Evolutionary conservation across 1,140 invertebrate species (phyloP).

Genomic region (Saxidomus purpurata): DNA sequence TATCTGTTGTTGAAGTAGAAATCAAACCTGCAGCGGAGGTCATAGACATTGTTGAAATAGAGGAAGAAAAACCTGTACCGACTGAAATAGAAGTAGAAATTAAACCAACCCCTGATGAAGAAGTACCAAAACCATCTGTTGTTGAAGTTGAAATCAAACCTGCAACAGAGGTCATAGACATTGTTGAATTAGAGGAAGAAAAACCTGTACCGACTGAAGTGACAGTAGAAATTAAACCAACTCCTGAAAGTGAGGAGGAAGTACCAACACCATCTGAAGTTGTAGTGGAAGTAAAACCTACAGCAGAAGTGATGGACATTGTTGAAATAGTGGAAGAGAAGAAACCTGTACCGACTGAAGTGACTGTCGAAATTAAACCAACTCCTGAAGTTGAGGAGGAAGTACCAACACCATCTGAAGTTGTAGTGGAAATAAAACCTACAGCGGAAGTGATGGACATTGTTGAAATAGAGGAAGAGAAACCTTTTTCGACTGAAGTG

Average conservation of each 20-base stretch:
- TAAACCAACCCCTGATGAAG: neutral
- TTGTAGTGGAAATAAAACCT: neutral
- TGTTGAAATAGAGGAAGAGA: neutral
- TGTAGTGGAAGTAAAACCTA: neutral
- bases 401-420: neutral
- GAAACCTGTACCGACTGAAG: neutral
- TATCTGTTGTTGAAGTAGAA: neutral
- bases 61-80: slow-evolving; percentile 9
- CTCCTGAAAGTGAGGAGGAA: neutral
- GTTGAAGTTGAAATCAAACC: slow-evolving; percentile 38
- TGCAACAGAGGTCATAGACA: neutral
- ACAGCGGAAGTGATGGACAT: neutral
- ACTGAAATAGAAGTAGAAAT: neutral
- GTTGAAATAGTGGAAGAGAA: neutral
- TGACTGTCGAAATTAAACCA: neutral
- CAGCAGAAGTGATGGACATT: neutral
- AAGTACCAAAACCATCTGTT: neutral
- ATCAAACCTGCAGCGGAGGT: neutral
- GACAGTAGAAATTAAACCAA: slow-evolving; percentile 2
- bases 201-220: neutral
- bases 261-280: neutral
- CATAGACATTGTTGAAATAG: slow-evolving; percentile 2
- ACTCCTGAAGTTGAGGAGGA: neutral
- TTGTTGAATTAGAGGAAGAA: neutral
- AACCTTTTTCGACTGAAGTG: neutral